phyloP scores from a whole-genome alignment of 2,113 vertebrate genomes.

The Prinia subflava region DNA sequence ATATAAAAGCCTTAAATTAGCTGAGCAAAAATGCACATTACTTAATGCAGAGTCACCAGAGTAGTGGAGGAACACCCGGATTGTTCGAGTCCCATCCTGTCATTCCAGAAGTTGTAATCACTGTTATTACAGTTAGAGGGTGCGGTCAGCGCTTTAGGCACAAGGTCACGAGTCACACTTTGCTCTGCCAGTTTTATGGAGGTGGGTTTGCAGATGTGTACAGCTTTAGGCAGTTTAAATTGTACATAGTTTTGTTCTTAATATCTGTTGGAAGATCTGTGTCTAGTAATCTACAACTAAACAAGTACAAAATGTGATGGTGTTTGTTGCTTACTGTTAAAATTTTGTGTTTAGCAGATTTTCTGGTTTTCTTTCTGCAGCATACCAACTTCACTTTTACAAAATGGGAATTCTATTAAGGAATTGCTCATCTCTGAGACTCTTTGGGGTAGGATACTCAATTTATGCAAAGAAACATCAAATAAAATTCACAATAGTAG shows the following conservation, averaged over 20 bases:
- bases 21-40: background rate
- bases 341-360: background rate
- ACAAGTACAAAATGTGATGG: background rate
- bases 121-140: background rate
- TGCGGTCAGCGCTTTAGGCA: background rate
- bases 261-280: background rate
- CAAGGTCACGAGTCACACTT: background rate
- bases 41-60: background rate
- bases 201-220: background rate
- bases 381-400: background rate
- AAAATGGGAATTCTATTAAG: background rate
- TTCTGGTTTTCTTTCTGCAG: background rate
- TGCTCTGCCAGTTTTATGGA: background rate
- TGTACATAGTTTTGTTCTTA: background rate
- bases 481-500: background rate
- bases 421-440: background rate
- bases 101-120: constrained; percentile 10
- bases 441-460: background rate
- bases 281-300: background rate
- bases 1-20: background rate
- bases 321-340: background rate
- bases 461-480: background rate
- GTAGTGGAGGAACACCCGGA: background rate
- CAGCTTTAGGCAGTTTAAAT: background rate
- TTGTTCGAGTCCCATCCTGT: background rate